Evolutionary conservation across 2,797 vertebrate genomes (phyloP), one percentile per base, ranked within the genome.

Genomic region (Malacoctenus gilli): DNA sequence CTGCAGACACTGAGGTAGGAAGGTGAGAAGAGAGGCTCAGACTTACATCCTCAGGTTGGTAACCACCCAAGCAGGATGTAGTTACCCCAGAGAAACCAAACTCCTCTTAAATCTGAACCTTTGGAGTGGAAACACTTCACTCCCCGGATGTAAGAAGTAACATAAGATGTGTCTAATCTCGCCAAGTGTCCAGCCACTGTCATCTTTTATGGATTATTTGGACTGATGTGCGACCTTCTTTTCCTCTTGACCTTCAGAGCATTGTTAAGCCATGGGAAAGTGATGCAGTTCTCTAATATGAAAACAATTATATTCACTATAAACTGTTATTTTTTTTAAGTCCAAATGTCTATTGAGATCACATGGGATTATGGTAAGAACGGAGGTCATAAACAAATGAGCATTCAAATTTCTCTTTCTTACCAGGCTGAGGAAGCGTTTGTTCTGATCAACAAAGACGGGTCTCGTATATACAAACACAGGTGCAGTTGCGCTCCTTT

Each of bases 381-480:
- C 6, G 6, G 25, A 28, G n/a, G 16, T 36, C 3, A 42, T 0
- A 58, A 54, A 50, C 52, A 73, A 61, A 68, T 69, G 1, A 48
- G 5, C 14, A 58, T 53, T 58, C 48, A 37, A 44, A 49, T 28
- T 9, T 9, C 25, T 28, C 25, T 1, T 68, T 14, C 51, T 51
- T 64, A 95, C 94, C 91, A 86, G 43, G 53, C 83, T 84, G 60
- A 94, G 90, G 67, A 90, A 94, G 28, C 75, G 74, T 7, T 65
- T 75, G 71, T 77, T 72, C 14, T 59, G 23, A 69, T 94, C 90
- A 9, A 85, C 78, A 78, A 94, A 95, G 65, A 93, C 91, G 4
- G 89, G 89, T 3, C 92, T 85, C 3, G 65, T 60, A 54, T 95
- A 95, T 21, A 91, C 88, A 62, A 92, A 95, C 42, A 95, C 55